Conservation (phyloP, 92 coral and sea anemone genomes). For the Isaurus tuberculatus region DNA sequence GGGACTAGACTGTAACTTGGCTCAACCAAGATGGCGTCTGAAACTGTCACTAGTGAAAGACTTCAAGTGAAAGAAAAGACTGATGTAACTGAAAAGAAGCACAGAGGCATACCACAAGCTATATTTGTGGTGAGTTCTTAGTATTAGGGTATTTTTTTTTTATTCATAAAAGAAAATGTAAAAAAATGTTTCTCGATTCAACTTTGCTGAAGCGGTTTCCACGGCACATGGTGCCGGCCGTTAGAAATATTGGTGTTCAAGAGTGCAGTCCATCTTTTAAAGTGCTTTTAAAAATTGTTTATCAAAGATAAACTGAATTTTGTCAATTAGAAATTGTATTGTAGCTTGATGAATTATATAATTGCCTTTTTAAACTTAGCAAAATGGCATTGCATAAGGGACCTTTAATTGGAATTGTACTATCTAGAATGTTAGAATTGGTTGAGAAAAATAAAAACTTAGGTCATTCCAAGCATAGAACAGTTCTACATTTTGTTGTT, state of each 20-base stretch:
- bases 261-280: neutral
- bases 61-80: slow-evolving; percentile 44
- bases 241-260: neutral
- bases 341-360: no score
- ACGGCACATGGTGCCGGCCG: neutral
- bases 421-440: no score
- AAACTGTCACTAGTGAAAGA: slow-evolving; percentile 13
- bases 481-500: no score
- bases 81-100: slow-evolving; percentile 69
- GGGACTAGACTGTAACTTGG: slow-evolving; percentile 1
- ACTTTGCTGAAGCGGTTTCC: neutral
- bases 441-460: no score
- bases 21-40: slow-evolving; percentile 84
- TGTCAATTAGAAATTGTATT: no score
- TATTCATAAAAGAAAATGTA: neutral
- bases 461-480: no score
- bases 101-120: slow-evolving; percentile 98
- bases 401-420: no score
- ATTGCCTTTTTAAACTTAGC: no score
- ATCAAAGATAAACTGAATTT: no score
- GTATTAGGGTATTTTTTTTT: neutral
- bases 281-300: neutral
- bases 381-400: no score
- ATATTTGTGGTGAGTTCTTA: slow-evolving; percentile 79
- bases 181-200: slow-evolving; percentile 7